Evolutionary conservation across 2,113 vertebrate genomes (phyloP).

Genomic region (Scartelaos histophorus): DNA sequence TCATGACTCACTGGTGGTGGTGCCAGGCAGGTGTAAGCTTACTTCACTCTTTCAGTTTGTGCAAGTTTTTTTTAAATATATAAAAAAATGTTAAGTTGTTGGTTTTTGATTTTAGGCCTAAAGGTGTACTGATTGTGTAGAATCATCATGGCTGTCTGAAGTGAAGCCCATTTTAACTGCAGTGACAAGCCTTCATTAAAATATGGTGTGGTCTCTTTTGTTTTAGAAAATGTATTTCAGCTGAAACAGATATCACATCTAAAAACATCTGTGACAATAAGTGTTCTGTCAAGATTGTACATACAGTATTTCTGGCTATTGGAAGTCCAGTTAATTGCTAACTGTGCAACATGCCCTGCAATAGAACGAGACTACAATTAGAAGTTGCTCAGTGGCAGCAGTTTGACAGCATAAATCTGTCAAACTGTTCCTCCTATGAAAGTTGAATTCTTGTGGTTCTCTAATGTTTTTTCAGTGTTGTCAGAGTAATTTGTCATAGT

Average conservation of each 20-base stretch:
- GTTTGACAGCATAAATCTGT: slow-evolving; percentile 64
- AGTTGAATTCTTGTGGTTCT: slow-evolving; percentile 61
- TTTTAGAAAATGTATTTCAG: slow-evolving; percentile 17
- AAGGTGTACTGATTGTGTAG: not conserved
- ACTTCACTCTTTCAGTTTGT: slow-evolving; percentile 31
- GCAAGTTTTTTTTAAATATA: not conserved
- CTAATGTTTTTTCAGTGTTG: slow-evolving; percentile 59
- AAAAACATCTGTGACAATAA: not conserved
- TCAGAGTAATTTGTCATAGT: slow-evolving; percentile 58
- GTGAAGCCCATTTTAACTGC: not conserved
- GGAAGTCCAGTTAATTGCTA: slow-evolving; percentile 74
- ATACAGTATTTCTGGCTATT: slow-evolving; percentile 55
- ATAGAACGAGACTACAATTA: slow-evolving; percentile 75
- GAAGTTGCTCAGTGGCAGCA: slow-evolving; percentile 63
- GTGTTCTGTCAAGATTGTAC: slow-evolving; percentile 39
- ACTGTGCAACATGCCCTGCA: slow-evolving; percentile 59
- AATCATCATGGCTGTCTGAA: slow-evolving; percentile 11
- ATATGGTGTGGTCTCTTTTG: slow-evolving; percentile 21
- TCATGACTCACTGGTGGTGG: slow-evolving; percentile 63
- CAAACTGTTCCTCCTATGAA: slow-evolving; percentile 66
- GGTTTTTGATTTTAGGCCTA: slow-evolving; percentile 12
- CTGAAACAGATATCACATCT: slow-evolving; percentile 23
- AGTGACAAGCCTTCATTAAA: slow-evolving; percentile 37
- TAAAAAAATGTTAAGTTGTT: not conserved
- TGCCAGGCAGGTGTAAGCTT: slow-evolving; percentile 40